Evolutionary conservation across 2,797 vertebrate genomes (phyloP).

Genomic region (Eulemur mongoz): DNA sequence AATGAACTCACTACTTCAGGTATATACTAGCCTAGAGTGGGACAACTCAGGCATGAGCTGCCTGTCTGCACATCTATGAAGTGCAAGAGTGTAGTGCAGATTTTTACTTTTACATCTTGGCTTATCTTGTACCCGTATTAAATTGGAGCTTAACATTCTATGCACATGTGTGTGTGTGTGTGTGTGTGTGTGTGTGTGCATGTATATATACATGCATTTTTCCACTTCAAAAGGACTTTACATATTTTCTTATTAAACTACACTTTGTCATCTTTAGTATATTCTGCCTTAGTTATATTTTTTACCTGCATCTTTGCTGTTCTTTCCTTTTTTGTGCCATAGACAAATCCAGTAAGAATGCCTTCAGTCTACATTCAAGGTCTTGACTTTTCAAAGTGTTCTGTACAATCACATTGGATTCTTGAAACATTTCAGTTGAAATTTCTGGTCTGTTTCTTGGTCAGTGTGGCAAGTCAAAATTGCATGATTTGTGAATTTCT

Average conservation of each 20-base stretch:
- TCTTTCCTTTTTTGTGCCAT: neutral
- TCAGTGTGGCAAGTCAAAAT: neutral
- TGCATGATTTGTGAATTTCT: neutral
- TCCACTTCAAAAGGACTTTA: neutral
- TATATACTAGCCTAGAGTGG: neutral
- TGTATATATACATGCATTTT: neutral
- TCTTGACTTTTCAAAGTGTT: neutral
- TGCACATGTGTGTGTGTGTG: neutral
- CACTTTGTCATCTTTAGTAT: neutral
- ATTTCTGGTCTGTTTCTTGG: neutral
- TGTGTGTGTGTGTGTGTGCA: neutral
- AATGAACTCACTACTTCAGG: neutral
- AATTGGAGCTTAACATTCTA: neutral
- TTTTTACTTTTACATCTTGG: neutral
- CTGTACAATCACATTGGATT: neutral
- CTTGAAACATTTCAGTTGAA: neutral
- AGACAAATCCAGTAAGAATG: neutral
- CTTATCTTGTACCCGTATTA: neutral
- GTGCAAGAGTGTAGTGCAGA: neutral
- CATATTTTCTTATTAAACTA: neutral
- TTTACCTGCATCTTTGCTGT: neutral
- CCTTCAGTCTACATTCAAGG: neutral
- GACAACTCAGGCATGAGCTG: too few relatives aligned
- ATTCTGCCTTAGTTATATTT: neutral
- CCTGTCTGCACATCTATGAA: neutral